Evolutionary conservation across 2,797 vertebrate species (phyloP).

Genomic region (Gallinago solitaria): DNA sequence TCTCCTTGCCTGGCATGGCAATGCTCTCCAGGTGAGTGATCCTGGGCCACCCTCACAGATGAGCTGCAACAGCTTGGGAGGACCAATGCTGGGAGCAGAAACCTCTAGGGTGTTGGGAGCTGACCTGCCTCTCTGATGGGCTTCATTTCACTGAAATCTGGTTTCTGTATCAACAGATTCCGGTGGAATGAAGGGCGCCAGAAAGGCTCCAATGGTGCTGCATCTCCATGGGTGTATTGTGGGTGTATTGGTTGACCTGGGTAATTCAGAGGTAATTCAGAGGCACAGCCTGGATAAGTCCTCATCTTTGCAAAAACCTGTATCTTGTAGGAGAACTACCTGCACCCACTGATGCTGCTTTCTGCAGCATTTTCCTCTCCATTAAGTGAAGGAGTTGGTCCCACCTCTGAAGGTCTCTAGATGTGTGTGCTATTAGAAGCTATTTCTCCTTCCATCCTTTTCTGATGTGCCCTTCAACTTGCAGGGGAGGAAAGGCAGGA

Average conservation of each 20-base stretch:
- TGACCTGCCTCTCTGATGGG: constrained; percentile 7
- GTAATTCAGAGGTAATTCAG: no score
- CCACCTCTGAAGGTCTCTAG: background rate
- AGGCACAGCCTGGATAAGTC: background rate
- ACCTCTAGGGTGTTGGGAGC: background rate
- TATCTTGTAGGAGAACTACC: background rate
- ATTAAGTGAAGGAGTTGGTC: background rate
- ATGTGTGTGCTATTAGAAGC: background rate
- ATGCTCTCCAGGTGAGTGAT: background rate
- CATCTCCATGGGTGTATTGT: background rate
- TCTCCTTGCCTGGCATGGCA: background rate
- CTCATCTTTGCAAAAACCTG: background rate
- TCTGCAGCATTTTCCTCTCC: background rate
- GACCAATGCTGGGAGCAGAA: background rate
- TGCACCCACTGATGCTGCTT: background rate
- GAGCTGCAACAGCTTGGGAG: background rate
- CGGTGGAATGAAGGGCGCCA: constrained; percentile 71
- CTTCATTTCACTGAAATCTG: constrained; percentile 71
- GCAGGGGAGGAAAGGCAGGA: background rate
- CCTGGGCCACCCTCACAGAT: fast-evolving
- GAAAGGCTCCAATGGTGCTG: background rate
- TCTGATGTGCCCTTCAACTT: background rate
- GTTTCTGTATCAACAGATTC: constrained; percentile 37
- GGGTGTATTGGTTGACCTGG: background rate
- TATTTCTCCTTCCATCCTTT: background rate